phyloP scores from a whole-genome alignment of 2,888 invertebrate species.

The Cremastobaeus sp. region DNA sequence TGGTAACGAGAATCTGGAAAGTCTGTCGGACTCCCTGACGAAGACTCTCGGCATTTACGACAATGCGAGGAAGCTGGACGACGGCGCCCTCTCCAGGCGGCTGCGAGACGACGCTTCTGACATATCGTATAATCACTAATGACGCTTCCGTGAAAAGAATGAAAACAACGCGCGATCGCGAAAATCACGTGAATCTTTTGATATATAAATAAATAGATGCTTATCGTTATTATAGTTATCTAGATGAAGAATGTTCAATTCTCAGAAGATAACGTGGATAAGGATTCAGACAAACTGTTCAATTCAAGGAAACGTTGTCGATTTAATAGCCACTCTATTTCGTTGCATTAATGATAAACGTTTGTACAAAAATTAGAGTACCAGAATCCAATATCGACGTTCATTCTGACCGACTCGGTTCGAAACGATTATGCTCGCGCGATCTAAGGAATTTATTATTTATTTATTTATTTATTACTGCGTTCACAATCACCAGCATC shows the following conservation, averaged over 20 bases:
- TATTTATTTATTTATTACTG: conserved; percentile 32
- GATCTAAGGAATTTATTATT: conserved; percentile 31
- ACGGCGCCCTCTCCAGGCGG: conserved; percentile 69
- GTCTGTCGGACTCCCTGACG: conserved; percentile 70
- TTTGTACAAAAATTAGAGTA: no score
- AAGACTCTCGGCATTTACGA: conserved; percentile 72
- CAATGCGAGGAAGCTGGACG: conserved; percentile 69
- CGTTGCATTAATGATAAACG: no score
- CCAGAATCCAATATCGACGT: conserved; percentile 15
- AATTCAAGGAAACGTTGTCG: no score
- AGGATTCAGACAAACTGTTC: no score
- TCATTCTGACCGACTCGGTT: no score
- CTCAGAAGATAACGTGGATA: no score
- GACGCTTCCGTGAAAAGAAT: background rate
- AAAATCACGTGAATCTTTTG: no score
- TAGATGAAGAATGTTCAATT: no score
- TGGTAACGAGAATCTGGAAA: conserved; percentile 72
- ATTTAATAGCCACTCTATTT: no score
- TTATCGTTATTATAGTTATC: no score
- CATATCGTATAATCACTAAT: conserved; percentile 67
- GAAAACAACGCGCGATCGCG: conserved; percentile 1
- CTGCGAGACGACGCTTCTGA: conserved; percentile 70
- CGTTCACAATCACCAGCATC: no score
- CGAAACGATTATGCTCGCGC: background rate
- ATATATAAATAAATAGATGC: no score